Evolutionary conservation across 2,888 invertebrate species (phyloP), one percentile per base, ranked within the genome.

Genomic region (Drosophila anomalata): DNA sequence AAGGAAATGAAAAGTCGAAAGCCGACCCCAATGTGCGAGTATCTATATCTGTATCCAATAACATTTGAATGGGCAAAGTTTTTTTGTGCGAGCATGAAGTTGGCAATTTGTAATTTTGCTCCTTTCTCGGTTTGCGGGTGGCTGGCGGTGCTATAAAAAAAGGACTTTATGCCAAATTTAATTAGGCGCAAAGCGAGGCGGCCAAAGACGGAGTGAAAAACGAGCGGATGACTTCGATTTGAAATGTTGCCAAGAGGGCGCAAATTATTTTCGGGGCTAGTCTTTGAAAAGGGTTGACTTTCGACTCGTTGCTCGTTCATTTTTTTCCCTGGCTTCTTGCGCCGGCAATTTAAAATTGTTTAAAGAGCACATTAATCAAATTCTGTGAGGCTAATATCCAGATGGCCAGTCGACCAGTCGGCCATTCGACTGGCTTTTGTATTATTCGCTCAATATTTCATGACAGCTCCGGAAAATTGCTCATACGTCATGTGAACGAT

Each of bases 171-270:
- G 81, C 76, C 89, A 86, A 88, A 89, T 89, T 88, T 88, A 88
- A 88, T 88, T 88, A 89, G 89, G 88, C 89, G 89, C 87, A 77
- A 79, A 87, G 77, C 74, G 69, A 56, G 52, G 31, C 62, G 46
- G 44, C 73, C 69, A 63, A 63, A 70, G 74, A 59, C 66, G 69
- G 58, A 76, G 86, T 80, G 80, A 85, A 84, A 87, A 88, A 88
- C 88, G 88, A 83, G 88, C 86, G 88, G 88, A 78, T 86, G 79
- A 74, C 80, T 83, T 75, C 86, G 87, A 80, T 86, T 88, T 78
- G 84, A 86, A 86, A 86, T 73, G 74, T 65, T 87, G 83, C 83
- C 83, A 84, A 86, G 46, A 76, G 73, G 53, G 57, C 56, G 61
- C 65, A 79, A 83, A 88, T 86, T 73, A 84, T 76, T 87, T 67